A percentile compares a stretch with the other conserved stretches of the same genome.
These are phyloP conservation scores for Micrasema minimum DNA, from an alignment of 1,140 invertebrate genomes.

Conservation along the genomic window DNA sequence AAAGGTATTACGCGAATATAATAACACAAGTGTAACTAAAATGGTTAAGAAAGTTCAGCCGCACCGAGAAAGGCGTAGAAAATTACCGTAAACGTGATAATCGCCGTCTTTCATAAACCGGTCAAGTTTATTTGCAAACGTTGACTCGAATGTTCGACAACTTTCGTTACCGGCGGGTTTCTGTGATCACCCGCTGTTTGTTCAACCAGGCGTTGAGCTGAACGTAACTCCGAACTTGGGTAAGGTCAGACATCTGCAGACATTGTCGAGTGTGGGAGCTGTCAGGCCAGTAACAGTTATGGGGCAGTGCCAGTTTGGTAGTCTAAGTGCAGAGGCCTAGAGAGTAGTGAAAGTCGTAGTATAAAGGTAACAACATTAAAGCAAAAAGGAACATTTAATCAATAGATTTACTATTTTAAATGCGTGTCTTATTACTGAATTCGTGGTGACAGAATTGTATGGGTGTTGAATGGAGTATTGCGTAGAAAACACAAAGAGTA, in stretches of 20 bases:
- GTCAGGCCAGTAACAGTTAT: too few species aligned
- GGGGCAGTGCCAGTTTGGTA: too few species aligned
- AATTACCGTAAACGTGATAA: conserved; percentile 11
- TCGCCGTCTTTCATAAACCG: conserved; percentile 2
- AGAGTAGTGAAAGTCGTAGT: background rate
- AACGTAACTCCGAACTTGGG: background rate
- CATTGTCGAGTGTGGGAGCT: too few species aligned
- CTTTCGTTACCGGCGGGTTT: background rate
- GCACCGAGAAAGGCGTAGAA: conserved; percentile 1
- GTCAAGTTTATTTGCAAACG: conserved; percentile 18
- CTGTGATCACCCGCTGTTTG: background rate
- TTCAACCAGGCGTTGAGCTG: background rate
- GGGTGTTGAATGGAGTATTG: too few species aligned
- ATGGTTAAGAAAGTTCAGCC: conserved; percentile 2
- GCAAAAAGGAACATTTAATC: too few species aligned
- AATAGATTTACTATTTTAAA: too few species aligned
- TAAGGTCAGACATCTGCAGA: background rate
- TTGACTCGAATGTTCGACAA: background rate
- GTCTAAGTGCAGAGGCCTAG: background rate
- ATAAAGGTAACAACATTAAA: too few species aligned
- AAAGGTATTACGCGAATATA: background rate
- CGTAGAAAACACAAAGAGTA: too few species aligned
- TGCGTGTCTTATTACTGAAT: too few species aligned
- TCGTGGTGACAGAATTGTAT: too few species aligned
- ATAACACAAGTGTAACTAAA: background rate